Evolutionary conservation across 1,140 invertebrate genomes (phyloP).

Genomic region (Bombus cullumanus): DNA sequence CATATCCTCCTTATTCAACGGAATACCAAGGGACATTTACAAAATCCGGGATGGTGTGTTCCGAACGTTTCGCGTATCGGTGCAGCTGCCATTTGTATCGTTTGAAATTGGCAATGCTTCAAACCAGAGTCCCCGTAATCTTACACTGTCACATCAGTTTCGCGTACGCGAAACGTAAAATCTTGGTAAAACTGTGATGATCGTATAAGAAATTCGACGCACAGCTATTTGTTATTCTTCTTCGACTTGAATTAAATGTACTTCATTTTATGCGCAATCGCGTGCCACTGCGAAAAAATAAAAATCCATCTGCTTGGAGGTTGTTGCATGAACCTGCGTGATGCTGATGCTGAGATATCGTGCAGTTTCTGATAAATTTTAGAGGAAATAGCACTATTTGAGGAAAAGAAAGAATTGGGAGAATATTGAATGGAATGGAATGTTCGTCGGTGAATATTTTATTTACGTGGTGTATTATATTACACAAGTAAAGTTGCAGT

Average conservation of each 20-base stretch:
- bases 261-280: background rate
- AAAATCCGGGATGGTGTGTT: slow-evolving; percentile 56
- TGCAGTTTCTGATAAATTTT: background rate
- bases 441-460: background rate
- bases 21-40: slow-evolving; percentile 60
- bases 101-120: slow-evolving; percentile 57
- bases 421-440: background rate
- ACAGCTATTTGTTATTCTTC: background rate
- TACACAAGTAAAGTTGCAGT: no score
- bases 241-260: background rate
- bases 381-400: background rate
- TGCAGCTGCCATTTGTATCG: slow-evolving; percentile 53
- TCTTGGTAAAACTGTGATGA: slow-evolving; percentile 29
- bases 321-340: background rate
- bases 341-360: background rate
- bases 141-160: slow-evolving; percentile 48
- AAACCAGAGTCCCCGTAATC: slow-evolving; percentile 38
- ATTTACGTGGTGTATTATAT: no score
- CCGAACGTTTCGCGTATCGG: slow-evolving; percentile 55
- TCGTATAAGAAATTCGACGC: slow-evolving; percentile 30
- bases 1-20: slow-evolving; percentile 61
- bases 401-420: background rate
- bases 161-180: background rate
- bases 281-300: background rate
- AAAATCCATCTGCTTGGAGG: background rate